Conservation (phyloP, 2,888 invertebrate genomes). For the Aphidoletes aphidimyza region DNA sequence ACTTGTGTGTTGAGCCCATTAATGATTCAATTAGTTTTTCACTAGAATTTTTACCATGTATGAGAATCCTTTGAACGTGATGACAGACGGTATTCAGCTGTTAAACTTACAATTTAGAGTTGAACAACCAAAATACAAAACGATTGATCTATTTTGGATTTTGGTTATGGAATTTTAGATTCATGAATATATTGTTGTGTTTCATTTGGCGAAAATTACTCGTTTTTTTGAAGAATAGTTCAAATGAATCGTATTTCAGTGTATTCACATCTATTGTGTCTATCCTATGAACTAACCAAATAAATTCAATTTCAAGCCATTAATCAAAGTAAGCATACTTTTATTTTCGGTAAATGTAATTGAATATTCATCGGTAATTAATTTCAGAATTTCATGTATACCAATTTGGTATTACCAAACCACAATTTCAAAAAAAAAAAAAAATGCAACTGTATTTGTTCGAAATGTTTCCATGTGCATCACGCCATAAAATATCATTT, state of each 20-base stretch:
- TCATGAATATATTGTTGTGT: too few relatives aligned
- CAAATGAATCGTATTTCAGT: neutral
- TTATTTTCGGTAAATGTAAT: conserved; percentile 12
- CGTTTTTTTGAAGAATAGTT: too few relatives aligned
- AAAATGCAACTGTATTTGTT: neutral
- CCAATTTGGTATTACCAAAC: neutral
- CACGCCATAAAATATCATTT: conserved; percentile 22
- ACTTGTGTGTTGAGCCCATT: conserved; percentile 43
- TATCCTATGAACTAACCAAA: neutral
- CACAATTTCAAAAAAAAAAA: neutral
- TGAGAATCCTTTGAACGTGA: neutral
- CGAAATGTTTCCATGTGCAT: neutral
- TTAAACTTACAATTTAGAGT: too few relatives aligned
- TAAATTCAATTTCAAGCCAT: neutral
- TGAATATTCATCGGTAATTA: neutral
- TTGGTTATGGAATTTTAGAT: neutral
- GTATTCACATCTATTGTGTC: neutral
- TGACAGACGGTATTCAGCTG: neutral
- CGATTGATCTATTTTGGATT: too few relatives aligned
- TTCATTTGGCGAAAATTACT: too few relatives aligned
- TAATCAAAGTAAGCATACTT: neutral
- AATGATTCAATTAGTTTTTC: conserved; percentile 53
- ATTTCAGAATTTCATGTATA: neutral
- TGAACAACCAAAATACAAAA: neutral
- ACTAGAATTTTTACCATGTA: conserved; percentile 2